phyloP scores from a whole-genome alignment of 1,140 invertebrate species.

The Neotoxoptera formosana region DNA sequence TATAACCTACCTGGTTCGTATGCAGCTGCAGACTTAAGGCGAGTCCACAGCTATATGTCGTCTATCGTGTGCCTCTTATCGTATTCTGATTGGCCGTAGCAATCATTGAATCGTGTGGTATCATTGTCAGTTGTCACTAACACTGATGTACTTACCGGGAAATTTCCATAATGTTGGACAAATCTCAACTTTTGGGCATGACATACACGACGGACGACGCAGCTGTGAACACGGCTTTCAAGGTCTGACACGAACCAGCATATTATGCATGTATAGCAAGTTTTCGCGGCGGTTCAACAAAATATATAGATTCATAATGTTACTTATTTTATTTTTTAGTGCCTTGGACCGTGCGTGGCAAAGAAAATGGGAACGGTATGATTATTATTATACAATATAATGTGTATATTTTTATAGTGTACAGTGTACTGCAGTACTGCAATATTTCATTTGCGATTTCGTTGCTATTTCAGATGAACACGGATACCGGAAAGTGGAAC shows the following conservation, averaged over 20 bases:
- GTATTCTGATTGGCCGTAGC: neutral
- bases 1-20: neutral
- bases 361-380: constrained; percentile 52
- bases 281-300: neutral
- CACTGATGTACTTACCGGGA: neutral
- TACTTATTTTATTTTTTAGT: constrained; percentile 10
- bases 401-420: too few species aligned
- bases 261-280: too few species aligned
- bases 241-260: neutral
- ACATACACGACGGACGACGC: neutral
- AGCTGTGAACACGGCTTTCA: neutral
- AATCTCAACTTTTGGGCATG: neutral
- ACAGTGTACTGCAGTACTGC: neutral
- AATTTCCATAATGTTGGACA: neutral
- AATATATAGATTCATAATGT: neutral
- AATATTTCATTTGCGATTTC: neutral
- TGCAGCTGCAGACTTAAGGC: neutral
- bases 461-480: neutral
- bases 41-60: neutral
- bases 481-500: constrained; percentile 22
- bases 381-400: neutral
- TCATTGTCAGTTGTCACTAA: neutral
- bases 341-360: neutral
- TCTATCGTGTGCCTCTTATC: too few species aligned
- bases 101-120: neutral